phyloP scores from a whole-genome alignment of 2,888 invertebrate species.

The Electrophaes corylata region DNA sequence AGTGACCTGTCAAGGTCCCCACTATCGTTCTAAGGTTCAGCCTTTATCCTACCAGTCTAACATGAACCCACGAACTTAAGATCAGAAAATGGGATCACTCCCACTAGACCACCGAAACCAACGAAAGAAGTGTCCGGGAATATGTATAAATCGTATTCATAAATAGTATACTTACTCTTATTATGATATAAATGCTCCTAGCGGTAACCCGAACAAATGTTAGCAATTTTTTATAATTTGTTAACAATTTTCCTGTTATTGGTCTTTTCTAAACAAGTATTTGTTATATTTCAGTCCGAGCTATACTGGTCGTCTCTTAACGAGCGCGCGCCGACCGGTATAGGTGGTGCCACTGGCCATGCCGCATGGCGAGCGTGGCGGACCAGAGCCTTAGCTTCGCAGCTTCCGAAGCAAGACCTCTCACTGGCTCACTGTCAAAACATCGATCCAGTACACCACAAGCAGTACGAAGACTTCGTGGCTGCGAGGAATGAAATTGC shows the following conservation, averaged over 20 bases:
- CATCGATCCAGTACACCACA: constrained; percentile 90
- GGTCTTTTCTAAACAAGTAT: background rate
- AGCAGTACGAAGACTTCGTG: constrained; percentile 96
- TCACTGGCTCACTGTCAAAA: constrained; percentile 95
- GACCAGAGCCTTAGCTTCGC: constrained; percentile 88
- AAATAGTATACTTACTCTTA: no score
- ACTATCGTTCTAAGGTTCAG: no score
- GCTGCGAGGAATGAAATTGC: constrained; percentile 97
- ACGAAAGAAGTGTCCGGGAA: no score
- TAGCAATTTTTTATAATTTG: no score
- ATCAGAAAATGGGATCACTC: no score
- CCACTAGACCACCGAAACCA: no score
- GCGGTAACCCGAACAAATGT: no score
- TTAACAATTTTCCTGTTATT: background rate
- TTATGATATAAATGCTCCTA: no score
- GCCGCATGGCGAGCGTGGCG: constrained; percentile 76
- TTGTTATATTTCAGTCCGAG: constrained; percentile 87
- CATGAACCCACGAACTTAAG: no score
- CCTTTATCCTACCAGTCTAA: no score
- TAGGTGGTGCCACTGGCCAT: constrained; percentile 71
- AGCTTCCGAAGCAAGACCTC: constrained; percentile 97
- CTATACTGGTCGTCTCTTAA: constrained; percentile 95
- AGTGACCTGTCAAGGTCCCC: no score
- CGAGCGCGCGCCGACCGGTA: constrained; percentile 84
- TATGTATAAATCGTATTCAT: no score